Evolutionary conservation across 2,113 vertebrate species (phyloP).

Genomic region (Eurystomus gularis): DNA sequence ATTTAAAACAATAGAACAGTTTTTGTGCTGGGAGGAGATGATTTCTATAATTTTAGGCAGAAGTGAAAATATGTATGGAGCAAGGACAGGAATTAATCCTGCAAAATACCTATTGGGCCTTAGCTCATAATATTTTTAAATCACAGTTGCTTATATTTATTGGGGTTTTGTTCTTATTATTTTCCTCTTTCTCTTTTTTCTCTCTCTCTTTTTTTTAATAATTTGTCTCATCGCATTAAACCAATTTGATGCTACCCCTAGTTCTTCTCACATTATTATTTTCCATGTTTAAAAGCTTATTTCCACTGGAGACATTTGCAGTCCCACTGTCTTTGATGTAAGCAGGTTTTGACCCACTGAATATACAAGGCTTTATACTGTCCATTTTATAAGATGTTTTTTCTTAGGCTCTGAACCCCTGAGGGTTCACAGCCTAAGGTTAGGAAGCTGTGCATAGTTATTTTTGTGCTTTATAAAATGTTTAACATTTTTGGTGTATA

Average conservation of each 20-base stretch:
- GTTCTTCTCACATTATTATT: not conserved
- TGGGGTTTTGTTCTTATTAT: rapidly evolving
- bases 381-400: not conserved
- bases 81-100: not conserved
- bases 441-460: slow-evolving; percentile 27
- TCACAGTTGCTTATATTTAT: not conserved
- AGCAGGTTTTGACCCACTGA: not conserved
- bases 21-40: not conserved
- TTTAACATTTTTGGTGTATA: slow-evolving; percentile 44
- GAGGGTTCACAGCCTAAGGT: slow-evolving; percentile 9
- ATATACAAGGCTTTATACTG: slow-evolving; percentile 19
- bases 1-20: not conserved
- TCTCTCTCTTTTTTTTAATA: too few relatives aligned
- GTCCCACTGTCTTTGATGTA: not conserved
- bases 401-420: slow-evolving; percentile 9
- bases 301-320: not conserved
- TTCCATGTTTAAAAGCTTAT: not conserved
- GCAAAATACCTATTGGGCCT: not conserved
- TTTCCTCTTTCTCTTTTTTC: not conserved
- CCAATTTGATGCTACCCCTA: not conserved
- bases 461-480: slow-evolving; percentile 61
- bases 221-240: not conserved
- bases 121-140: not conserved
- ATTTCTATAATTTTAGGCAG: slow-evolving; percentile 38
- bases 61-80: not conserved